phyloP scores from a whole-genome alignment of 2,113 vertebrate species.

The Scatophagus argus region DNA sequence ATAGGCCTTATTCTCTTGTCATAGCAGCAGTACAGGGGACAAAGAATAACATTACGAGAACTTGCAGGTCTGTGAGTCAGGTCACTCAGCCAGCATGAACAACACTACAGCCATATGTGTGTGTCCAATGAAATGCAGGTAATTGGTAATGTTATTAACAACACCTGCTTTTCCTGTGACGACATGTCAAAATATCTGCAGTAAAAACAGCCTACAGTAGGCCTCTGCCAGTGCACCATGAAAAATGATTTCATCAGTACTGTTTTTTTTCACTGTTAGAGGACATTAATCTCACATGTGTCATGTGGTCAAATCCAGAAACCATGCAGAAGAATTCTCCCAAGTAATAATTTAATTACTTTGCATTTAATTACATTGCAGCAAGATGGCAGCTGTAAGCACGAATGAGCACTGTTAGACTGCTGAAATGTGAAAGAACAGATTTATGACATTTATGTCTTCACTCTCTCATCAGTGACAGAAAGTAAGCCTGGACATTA shows the following conservation, averaged over 20 bases:
- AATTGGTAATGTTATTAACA: slow-evolving; percentile 7
- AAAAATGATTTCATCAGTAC: slow-evolving; percentile 34
- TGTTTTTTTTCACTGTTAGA: slow-evolving; percentile 6
- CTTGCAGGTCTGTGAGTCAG: neutral
- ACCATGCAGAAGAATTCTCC: slow-evolving; percentile 48
- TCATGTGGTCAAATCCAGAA: slow-evolving; percentile 55
- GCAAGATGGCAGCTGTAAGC: slow-evolving; percentile 54
- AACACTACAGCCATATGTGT: neutral
- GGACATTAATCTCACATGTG: slow-evolving; percentile 59
- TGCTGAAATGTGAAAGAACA: slow-evolving; percentile 33
- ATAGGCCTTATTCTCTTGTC: neutral
- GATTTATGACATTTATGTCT: slow-evolving; percentile 42
- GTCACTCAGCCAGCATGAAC: neutral
- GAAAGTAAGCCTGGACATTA: slow-evolving; percentile 27
- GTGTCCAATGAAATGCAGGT: neutral
- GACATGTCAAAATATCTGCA: slow-evolving; percentile 14
- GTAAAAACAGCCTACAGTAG: neutral
- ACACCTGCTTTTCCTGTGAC: slow-evolving; percentile 1
- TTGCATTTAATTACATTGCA: slow-evolving; percentile 67
- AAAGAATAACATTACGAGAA: slow-evolving; percentile 6
- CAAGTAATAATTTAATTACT: slow-evolving; percentile 67
- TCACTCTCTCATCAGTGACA: slow-evolving; percentile 16
- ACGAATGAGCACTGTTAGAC: slow-evolving; percentile 28
- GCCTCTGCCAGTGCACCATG: slow-evolving; percentile 19
- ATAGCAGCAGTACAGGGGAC: neutral